Evolutionary conservation across 2,113 vertebrate species (phyloP).

Genomic region (Brachypodius melanocephalos): DNA sequence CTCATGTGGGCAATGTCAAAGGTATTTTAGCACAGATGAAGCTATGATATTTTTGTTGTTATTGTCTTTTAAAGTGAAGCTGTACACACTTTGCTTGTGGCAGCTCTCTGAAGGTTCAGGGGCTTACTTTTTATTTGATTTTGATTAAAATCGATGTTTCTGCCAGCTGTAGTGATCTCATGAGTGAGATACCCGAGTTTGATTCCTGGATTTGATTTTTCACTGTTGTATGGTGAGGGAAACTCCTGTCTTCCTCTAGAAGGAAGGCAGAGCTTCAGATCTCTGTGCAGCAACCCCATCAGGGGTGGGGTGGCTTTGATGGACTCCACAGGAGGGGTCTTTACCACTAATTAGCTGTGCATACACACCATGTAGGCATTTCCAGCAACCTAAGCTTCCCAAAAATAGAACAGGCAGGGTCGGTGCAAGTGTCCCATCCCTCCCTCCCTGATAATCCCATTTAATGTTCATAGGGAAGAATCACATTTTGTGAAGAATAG

Average conservation of each 20-base stretch:
- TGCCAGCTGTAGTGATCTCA: conserved; percentile 17
- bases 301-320: neutral
- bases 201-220: conserved; percentile 16
- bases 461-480: neutral
- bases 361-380: neutral
- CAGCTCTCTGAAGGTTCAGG: conserved; percentile 23
- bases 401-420: neutral
- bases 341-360: neutral
- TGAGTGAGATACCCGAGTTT: neutral
- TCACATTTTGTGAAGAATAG: neutral
- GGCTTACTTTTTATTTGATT: conserved; percentile 39
- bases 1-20: neutral
- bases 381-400: neutral
- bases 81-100: conserved; percentile 12
- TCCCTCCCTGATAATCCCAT: neutral
- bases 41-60: neutral
- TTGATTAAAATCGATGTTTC: conserved; percentile 57
- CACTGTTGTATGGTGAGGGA: neutral
- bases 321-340: neutral
- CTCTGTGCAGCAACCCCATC: neutral
- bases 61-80: conserved; percentile 12
- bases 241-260: neutral
- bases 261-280: neutral
- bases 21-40: neutral
- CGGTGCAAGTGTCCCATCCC: neutral